Conservation (phyloP, 1,140 invertebrate genomes). For the Reticulitermes speratus region DNA sequence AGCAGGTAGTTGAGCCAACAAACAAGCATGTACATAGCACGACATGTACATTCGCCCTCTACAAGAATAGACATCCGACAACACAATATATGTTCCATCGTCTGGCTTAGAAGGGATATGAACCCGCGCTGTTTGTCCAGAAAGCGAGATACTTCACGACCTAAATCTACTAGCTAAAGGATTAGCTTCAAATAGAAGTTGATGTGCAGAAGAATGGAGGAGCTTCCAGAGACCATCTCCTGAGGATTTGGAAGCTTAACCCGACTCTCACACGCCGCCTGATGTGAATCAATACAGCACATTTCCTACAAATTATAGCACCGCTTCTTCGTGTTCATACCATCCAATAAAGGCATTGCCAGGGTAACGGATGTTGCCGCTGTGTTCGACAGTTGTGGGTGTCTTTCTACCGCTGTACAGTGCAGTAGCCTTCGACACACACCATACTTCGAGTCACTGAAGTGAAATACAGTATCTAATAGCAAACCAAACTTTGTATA, state of each 20-base stretch:
- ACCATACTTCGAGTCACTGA: too few relatives aligned
- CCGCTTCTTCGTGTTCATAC: background rate
- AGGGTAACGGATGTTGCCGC: background rate
- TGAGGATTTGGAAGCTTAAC: background rate
- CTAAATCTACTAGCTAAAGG: slow-evolving; percentile 7
- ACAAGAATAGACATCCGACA: background rate
- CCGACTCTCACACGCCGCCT: too few relatives aligned
- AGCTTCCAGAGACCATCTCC: background rate
- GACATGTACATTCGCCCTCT: background rate
- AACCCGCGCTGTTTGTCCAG: background rate
- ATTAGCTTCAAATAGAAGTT: slow-evolving; percentile 9
- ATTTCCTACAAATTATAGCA: background rate
- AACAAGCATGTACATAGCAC: too few relatives aligned
- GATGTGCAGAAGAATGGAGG: background rate
- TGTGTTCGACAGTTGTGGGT: background rate
- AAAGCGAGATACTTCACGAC: background rate
- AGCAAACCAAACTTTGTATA: too few relatives aligned
- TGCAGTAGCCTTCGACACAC: too few relatives aligned
- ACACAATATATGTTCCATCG: background rate
- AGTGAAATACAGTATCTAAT: too few relatives aligned
- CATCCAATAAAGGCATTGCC: background rate
- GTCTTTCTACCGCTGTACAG: too few relatives aligned
- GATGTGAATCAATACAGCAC: background rate
- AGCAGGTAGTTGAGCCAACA: too few relatives aligned
- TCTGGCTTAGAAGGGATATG: background rate